Conservation (phyloP, 2,888 invertebrate species). For the Chirona hameri region DNA sequence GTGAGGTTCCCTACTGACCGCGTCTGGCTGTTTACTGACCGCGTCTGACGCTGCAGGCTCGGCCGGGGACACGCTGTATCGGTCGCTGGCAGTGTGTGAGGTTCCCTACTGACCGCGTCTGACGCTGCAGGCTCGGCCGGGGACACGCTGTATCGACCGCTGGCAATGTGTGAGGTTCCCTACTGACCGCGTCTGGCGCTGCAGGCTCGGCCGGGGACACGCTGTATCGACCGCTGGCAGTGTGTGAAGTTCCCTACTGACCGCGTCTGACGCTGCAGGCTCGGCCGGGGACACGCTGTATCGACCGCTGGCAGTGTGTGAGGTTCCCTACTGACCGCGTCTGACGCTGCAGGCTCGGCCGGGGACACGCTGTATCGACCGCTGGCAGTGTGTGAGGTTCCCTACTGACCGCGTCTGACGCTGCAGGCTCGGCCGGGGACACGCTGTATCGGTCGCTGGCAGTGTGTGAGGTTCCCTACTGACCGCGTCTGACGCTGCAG, state of each 20-base stretch:
- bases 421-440: neutral
- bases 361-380: neutral
- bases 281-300: too few relatives aligned
- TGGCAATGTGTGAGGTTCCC: too few relatives aligned
- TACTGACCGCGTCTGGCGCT: neutral
- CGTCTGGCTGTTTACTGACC: too few relatives aligned
- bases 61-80: neutral
- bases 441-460: too few relatives aligned
- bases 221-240: neutral
- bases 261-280: neutral
- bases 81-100: neutral
- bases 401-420: neutral
- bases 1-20: too few relatives aligned
- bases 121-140: neutral
- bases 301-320: too few relatives aligned
- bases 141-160: too few relatives aligned
- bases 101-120: neutral
- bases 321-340: neutral
- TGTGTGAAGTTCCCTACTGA: too few relatives aligned
- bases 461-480: too few relatives aligned
- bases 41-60: neutral
- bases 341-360: neutral
- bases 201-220: neutral
- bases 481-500: neutral
- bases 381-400: too few relatives aligned